Conservation (phyloP, 2,113 vertebrate species). For the Rhea pennata region DNA sequence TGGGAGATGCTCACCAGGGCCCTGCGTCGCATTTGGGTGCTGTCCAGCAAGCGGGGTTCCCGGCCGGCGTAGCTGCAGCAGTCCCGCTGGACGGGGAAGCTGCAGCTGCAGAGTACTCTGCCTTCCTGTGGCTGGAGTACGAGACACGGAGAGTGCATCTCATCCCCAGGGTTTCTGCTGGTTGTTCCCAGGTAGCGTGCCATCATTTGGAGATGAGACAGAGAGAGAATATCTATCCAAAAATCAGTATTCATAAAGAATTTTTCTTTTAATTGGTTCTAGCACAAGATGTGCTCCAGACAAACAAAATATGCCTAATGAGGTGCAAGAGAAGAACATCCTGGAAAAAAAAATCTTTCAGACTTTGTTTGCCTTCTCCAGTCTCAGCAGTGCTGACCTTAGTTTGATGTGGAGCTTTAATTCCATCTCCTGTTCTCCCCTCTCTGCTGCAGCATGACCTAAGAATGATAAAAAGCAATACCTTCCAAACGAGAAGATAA, state of each 20-base stretch:
- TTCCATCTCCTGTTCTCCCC: neutral
- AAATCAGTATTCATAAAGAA: neutral
- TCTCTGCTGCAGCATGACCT: neutral
- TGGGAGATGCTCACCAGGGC: neutral
- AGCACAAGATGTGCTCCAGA: neutral
- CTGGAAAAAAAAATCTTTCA: neutral
- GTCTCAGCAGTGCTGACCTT: neutral
- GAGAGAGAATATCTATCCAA: accelerated
- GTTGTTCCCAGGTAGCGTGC: neutral
- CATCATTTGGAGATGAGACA: neutral
- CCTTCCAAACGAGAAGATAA: neutral
- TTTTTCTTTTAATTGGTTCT: neutral
- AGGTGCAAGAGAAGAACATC: neutral
- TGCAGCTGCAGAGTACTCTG: no score
- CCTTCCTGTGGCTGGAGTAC: no score
- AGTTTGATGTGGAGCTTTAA: neutral
- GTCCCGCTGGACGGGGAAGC: no score
- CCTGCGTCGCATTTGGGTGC: accelerated
- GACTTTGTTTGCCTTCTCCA: neutral
- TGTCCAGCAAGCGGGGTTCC: neutral
- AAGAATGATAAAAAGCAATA: neutral
- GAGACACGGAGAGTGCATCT: accelerated
- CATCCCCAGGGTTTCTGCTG: accelerated
- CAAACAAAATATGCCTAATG: neutral
- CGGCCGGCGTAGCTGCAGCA: no score